Conservation (phyloP, 2,113 vertebrate genomes). For the Sclerurus mexicanus region DNA sequence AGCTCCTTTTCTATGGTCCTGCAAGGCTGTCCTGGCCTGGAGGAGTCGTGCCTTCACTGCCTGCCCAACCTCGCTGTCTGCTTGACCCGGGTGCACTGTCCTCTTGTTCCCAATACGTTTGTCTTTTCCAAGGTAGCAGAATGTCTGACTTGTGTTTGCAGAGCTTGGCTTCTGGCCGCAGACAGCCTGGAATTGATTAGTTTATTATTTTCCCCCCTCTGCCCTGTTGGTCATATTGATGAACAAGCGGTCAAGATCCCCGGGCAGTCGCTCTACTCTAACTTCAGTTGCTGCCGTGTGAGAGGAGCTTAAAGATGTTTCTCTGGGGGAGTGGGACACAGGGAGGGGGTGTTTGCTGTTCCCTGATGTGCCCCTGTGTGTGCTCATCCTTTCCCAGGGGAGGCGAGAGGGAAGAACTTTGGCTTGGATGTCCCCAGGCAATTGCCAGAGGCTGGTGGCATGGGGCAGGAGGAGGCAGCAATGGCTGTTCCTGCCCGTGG, state of each 20-base stretch:
- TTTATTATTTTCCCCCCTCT: not conserved
- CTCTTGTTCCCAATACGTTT: accelerated
- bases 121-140: not conserved
- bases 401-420: not conserved
- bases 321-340: not conserved
- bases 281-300: not conserved
- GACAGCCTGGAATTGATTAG: not conserved
- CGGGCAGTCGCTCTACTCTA: not conserved
- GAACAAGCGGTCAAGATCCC: not conserved
- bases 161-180: not conserved
- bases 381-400: not conserved
- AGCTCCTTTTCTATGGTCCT: not conserved
- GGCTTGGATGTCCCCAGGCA: not conserved
- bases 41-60: not conserved
- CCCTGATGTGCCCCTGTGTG: accelerated
- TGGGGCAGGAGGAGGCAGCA: accelerated
- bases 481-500: not conserved
- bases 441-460: not conserved
- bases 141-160: not conserved
- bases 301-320: not conserved
- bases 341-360: not conserved
- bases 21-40: not conserved
- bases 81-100: not conserved
- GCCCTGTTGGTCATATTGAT: not conserved
- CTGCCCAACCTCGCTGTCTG: not conserved